Evolutionary conservation across 2,113 vertebrate species (phyloP), one percentile per base, ranked within the genome.

Genomic region (Casuarius casuarius): DNA sequence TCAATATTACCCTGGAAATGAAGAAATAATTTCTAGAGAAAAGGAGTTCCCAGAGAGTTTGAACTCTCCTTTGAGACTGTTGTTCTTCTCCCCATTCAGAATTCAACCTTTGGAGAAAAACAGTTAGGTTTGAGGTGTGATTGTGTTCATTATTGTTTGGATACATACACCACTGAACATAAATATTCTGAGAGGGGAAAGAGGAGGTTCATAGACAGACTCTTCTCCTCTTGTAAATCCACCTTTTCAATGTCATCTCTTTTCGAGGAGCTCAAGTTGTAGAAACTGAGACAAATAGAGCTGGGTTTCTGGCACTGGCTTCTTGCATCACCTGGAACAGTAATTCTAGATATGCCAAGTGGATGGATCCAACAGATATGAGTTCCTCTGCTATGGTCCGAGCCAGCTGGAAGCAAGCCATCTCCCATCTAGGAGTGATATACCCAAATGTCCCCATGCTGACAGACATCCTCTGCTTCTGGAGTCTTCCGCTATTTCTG

Each of bases 351-450:
- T 54, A 38, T 85, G 71, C 25, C 49, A 70, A 61, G 49, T 49
- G 12, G 31, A 8, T 76, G 29, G 54, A 85, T 33, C 15, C 76
- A 31, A 7, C 40, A 87, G 79, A 73, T 19, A 85, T 63, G 78
- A 95, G 87, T 18, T 46, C 8, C 51, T 91, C 78, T 63, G 67
- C 35, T 68, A 5, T 73, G 44, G 52, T 83, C 77, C 44, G 66
- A 91, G 84, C 38, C 40, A 51, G 13, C 56, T 84, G 89, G 78
- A 83, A 2, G 3, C 4, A 23, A 92, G 78, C 63, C 90, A 96
- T 78, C 54, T 94, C 71, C 84, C 84, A 73, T 83, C 84, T 95
- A 93, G 90, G 72, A 90, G 42, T 63, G 81, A 85, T 38, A 94
- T 93, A 78, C 49, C 58, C 71, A 73, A 70, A 77, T 4, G 40